A percentile compares a stretch with the other conserved stretches of the same genome.
Conservation (phyloP, 2,113 vertebrate species). For the Hymenochirus boettgeri region DNA sequence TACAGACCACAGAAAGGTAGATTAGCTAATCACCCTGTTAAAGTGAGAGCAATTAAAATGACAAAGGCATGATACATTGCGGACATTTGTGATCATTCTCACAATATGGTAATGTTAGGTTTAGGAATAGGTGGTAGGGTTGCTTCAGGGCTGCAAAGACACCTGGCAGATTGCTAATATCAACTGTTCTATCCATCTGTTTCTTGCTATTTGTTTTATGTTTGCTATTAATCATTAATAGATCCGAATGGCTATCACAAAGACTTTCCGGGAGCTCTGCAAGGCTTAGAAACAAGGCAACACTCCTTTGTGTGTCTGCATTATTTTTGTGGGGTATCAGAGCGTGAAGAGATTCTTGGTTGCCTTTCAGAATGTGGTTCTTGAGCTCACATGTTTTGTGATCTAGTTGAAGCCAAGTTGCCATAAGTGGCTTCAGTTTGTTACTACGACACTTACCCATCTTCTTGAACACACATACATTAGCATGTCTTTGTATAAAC, state of each 20-base stretch:
- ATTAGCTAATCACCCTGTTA: constrained; percentile 14
- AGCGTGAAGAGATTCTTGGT: constrained; percentile 8
- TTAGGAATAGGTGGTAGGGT: constrained; percentile 18
- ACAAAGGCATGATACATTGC: constrained; percentile 13
- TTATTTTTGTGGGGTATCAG: constrained; percentile 13
- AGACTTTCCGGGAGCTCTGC: constrained; percentile 24
- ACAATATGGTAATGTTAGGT: neutral
- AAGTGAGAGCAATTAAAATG: constrained; percentile 15
- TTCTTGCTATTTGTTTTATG: constrained; percentile 39
- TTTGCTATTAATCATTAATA: constrained; percentile 41
- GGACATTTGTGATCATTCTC: neutral
- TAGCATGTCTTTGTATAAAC: too few relatives aligned
- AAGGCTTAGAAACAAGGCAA: constrained; percentile 15
- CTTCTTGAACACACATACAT: too few relatives aligned
- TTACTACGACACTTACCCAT: too few relatives aligned
- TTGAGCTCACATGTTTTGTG: neutral
- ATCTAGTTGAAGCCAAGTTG: neutral
- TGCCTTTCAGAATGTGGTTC: constrained; percentile 2
- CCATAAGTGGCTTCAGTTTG: too few relatives aligned
- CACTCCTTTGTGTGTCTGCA: neutral
- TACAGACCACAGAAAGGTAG: neutral
- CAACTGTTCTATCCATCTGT: constrained; percentile 37
- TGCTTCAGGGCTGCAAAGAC: constrained; percentile 18
- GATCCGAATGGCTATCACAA: constrained; percentile 17
- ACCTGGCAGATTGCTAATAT: constrained; percentile 29